Evolutionary conservation across 1,140 invertebrate species (phyloP), one percentile per base, ranked within the genome.

Genomic region (Cotesia typhae): DNA sequence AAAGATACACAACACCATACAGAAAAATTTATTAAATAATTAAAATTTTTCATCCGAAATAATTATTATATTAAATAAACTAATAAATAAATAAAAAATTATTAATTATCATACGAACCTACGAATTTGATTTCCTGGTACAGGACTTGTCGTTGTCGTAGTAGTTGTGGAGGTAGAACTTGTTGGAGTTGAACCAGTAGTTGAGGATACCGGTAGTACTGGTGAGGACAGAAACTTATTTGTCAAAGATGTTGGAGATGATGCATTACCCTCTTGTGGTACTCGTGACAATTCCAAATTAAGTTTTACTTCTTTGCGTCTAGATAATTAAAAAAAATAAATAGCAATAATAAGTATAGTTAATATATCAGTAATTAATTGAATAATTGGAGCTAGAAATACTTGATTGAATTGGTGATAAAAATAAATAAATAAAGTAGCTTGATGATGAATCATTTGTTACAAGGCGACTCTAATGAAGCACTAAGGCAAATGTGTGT

Each of bases 101-200:
- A 9, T 47, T 47, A 7, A 47, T 10, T 0, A 61, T 55, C 9
- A 66, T 74, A 83, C 77, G 74, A 88, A 91, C 90, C 90, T 91
- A 83, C 90, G 88, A 76, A 91, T 88, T 76, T 88, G 89, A 77
- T 88, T 90, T 70, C 85, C 86, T 69, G 88, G 87, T 17, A 85
- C 84, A 12, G 89, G 87, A 77, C 85, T 90, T 61, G 87, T 87
- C n/a, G 86, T 79, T 47, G 81, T 85, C 41, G 83, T 83, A 71
- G 82, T 80, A 41, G 84, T 81, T 37, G 84, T 77, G 71, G 83
- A 82, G 55, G 87, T 84, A 57, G 81, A 52, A 61, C 65, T 87
- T n/a, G 85, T 79, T 3, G 85, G 81, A 9, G 84, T 81, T 12
- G 72, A 68, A 28, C 67, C 57, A 17, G 84, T 81, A 6, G 70